A percentile compares a stretch with the other conserved stretches of the same genome.
These are phyloP conservation scores for Alouatta palliata DNA, from an alignment of 2,113 vertebrate species.

Conservation along the genomic window DNA sequence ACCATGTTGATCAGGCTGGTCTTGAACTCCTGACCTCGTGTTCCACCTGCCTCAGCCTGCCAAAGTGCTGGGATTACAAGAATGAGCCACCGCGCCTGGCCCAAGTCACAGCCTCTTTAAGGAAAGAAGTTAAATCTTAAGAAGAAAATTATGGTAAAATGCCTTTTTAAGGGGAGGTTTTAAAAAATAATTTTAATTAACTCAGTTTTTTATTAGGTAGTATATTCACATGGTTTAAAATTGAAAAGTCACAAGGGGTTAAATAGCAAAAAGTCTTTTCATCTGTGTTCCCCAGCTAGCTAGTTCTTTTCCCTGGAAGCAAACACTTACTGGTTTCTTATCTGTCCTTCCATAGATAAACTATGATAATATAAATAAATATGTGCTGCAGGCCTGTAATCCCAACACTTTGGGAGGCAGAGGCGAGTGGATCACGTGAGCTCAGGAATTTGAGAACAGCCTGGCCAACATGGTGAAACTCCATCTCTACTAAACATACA, in stretches of 20 bases:
- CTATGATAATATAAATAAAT: background rate
- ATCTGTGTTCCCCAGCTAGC: background rate
- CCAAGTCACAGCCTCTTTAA: background rate
- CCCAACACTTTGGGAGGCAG: too few species aligned
- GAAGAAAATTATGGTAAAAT: background rate
- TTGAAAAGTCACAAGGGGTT: background rate
- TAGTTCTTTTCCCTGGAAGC: background rate
- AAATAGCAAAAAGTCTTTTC: background rate
- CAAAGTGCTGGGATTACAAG: too few species aligned
- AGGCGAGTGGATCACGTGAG: too few species aligned
- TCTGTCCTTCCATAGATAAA: background rate
- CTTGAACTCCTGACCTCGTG: too few species aligned
- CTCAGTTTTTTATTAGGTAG: background rate
- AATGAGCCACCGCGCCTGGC: too few species aligned
- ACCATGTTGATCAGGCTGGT: too few species aligned
- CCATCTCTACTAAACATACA: too few species aligned
- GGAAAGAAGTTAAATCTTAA: conserved; percentile 24
- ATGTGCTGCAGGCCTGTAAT: background rate
- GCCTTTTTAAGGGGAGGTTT: background rate
- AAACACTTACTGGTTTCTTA: background rate
- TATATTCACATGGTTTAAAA: conserved; percentile 35
- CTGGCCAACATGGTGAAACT: too few species aligned
- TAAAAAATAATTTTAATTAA: background rate
- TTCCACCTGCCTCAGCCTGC: too few species aligned
- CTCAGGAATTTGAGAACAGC: too few species aligned